These are phyloP conservation scores for Esperia sulphurella DNA, from an alignment of 2,888 invertebrate species.

Conservation along the genomic window DNA sequence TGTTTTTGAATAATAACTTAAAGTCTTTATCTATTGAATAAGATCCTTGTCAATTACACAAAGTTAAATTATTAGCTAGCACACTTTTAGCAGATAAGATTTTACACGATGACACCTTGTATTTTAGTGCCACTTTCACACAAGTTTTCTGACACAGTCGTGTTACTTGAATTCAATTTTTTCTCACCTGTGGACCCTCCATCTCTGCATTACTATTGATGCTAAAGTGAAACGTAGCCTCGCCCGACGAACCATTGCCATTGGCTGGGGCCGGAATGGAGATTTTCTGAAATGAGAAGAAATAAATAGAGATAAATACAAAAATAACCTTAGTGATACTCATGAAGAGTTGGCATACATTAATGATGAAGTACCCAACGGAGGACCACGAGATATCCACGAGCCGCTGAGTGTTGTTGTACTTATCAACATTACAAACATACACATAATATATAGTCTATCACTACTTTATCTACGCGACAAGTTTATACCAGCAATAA, in stretches of 20 bases:
- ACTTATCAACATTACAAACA: constrained; percentile 21
- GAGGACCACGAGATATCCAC: constrained; percentile 1
- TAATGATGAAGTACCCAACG: not conserved
- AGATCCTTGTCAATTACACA: too few relatives aligned
- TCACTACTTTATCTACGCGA: constrained; percentile 16
- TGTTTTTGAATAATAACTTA: not conserved
- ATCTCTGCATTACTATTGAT: constrained; percentile 89
- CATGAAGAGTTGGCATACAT: not conserved
- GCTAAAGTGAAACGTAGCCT: constrained; percentile 86
- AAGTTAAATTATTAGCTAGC: too few relatives aligned
- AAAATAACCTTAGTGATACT: not conserved
- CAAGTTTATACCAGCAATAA: constrained; percentile 19
- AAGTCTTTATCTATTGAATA: too few relatives aligned
- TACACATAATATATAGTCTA: constrained; percentile 19
- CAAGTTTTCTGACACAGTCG: too few relatives aligned
- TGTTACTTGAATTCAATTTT: not conserved
- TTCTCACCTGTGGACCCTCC: constrained; percentile 84
- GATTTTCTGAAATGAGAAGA: constrained; percentile 81
- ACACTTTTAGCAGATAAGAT: too few relatives aligned
- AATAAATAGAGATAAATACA: not conserved
- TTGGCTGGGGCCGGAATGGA: constrained; percentile 86
- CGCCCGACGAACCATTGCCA: constrained; percentile 64
- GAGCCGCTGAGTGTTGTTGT: constrained; percentile 11
- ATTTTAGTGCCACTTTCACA: too few relatives aligned
- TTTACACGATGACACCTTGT: too few relatives aligned